A percentile compares a stretch with the other conserved stretches of the same genome.
These are phyloP conservation scores for Falco punctatus DNA, from an alignment of 2,113 vertebrate genomes.

Conservation along the genomic window DNA sequence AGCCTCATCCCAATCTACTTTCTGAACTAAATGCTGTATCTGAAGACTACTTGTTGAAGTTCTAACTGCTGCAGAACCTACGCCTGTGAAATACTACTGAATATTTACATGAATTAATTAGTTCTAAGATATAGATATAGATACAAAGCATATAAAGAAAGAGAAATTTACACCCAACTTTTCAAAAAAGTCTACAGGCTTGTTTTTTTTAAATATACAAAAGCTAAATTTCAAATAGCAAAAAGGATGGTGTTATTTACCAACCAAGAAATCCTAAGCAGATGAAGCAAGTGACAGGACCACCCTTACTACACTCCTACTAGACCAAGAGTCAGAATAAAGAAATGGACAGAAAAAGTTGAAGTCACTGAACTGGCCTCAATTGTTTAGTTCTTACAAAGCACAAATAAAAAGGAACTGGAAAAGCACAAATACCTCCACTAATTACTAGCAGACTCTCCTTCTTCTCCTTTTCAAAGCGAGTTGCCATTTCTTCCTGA, in stretches of 20 bases:
- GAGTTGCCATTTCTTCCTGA: constrained; percentile 85
- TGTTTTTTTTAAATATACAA: not conserved
- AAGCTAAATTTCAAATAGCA: not conserved
- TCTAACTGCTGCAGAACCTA: not conserved
- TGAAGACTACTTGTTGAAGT: not conserved
- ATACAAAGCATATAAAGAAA: not conserved
- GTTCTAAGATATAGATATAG: not conserved
- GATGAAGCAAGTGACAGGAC: not conserved
- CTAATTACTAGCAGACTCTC: constrained; percentile 84
- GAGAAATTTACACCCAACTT: not conserved
- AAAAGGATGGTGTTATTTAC: not conserved
- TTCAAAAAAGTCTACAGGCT: not conserved
- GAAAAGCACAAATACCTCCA: constrained; percentile 74
- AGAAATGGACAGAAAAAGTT: not conserved
- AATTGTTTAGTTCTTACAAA: not conserved
- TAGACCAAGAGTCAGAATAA: not conserved
- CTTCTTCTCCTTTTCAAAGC: constrained; percentile 86
- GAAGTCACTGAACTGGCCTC: not conserved
- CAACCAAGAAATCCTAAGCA: not conserved
- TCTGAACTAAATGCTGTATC: not conserved
- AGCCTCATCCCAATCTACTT: not conserved
- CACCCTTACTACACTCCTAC: not conserved
- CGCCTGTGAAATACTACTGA: not conserved
- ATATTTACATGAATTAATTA: not conserved
- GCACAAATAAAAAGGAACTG: not conserved